A percentile compares a stretch with the other conserved stretches of the same genome.
phyloP scores from a whole-genome alignment of 2,888 invertebrate genomes.

The Balanococcus diminutus region DNA sequence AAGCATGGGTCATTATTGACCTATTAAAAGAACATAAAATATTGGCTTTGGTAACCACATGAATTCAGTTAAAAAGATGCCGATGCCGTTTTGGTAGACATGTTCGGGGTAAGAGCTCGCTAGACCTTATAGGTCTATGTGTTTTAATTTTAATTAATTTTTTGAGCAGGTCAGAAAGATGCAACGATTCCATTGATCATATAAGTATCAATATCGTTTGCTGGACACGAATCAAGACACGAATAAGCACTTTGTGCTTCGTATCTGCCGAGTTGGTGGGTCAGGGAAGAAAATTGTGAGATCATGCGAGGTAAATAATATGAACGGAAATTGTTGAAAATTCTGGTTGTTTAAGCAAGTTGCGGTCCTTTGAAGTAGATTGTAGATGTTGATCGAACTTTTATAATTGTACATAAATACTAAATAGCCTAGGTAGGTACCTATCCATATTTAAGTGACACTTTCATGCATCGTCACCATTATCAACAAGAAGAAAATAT shows the following conservation, averaged over 20 bases:
- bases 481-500: neutral
- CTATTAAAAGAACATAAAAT: conserved; percentile 63
- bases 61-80: neutral
- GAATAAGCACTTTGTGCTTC: conserved; percentile 19
- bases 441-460: neutral
- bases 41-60: conserved; percentile 49
- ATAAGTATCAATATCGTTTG: conserved; percentile 18
- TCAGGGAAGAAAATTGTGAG: neutral
- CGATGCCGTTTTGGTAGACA: neutral
- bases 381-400: neutral
- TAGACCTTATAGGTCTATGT: conserved; percentile 19
- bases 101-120: conserved; percentile 32
- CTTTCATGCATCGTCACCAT: neutral
- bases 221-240: neutral
- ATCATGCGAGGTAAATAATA: neutral
- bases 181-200: neutral
- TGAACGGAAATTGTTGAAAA: neutral
- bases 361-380: neutral
- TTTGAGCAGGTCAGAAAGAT: neutral
- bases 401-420: neutral
- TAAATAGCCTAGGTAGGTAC: neutral
- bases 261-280: neutral
- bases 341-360: neutral
- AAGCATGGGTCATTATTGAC: conserved; percentile 93
- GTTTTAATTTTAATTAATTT: neutral